Base-by-base conservation (phyloP, 2,797 vertebrate species). In the Phylloscopus collybita region DNA sequence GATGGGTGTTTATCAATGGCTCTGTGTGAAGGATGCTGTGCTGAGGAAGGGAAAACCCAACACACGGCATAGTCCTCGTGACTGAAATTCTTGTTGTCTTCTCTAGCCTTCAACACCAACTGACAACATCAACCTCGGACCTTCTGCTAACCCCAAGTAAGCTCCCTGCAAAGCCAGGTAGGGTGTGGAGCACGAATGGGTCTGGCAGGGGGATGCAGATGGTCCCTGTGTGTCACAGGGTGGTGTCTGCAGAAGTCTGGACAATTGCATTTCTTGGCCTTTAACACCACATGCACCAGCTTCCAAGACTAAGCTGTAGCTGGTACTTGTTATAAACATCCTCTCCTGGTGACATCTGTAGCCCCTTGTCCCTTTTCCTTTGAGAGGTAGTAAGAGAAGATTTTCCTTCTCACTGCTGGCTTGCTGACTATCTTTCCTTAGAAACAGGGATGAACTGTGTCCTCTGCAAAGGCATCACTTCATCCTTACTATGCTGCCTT, bases 101-200 rank as follows among this genome's bases (percentile, higher is more conserved):
- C 62, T 95, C 95, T 91, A 98, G 98, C 89, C 97, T 93, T 61
- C 93, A 75, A 93, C 97, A 14, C 82, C 98, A 92, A 95, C 98
- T 49, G 97, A 98, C 69, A 99, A 98, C 71, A 99, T 99, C 98
- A 99, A 99, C 97, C 98, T 99, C 27, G 99, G 99, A 88, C 99
- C 99, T 83, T 99, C 99, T 50, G 99, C 98, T 82, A 99, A 99
- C 96, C 99, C 99, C 93, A 98, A 99, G 99, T 99, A 97, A 99
- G 99, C 98, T 86, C 30, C 32, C 64, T 91, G 76, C 45, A 80
- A 44, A 86, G 76, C 69, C 54, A 72, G 87, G 89, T 86, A 82
- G 91, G 69, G 64, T 78, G 71, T 36, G 70, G 65, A 59, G 65
- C 3, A 4, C 21, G 40, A 40, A 53, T 53, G 47, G 65, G 10